Conservation (phyloP, 2,888 invertebrate species). For the Polymixis flavicincta region DNA sequence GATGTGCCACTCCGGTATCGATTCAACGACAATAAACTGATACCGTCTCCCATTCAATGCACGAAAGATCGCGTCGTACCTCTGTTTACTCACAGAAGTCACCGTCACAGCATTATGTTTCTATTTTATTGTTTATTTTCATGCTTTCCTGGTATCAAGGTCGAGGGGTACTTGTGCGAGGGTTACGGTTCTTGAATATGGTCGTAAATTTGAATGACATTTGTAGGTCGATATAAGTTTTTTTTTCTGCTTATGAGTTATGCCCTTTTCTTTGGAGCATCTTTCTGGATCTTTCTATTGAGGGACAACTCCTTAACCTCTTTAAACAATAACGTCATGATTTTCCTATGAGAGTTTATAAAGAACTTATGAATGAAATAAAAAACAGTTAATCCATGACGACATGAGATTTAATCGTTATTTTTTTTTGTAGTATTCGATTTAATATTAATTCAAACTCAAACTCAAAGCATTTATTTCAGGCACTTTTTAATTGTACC, state of each 20-base stretch:
- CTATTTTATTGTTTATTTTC: slow-evolving; percentile 59
- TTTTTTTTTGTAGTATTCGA: no score
- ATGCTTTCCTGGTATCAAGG: slow-evolving; percentile 58
- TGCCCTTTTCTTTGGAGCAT: background rate
- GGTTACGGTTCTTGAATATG: slow-evolving; percentile 10
- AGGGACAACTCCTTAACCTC: background rate
- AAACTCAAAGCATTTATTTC: no score
- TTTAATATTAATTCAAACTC: no score
- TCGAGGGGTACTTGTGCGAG: slow-evolving; percentile 25
- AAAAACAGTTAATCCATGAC: background rate
- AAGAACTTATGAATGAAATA: background rate
- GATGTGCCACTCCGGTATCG: slow-evolving; percentile 82
- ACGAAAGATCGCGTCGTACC: slow-evolving; percentile 53
- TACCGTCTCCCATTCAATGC: slow-evolving; percentile 64
- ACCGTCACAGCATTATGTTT: slow-evolving; percentile 34
- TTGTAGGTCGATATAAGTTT: slow-evolving; percentile 27
- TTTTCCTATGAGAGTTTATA: background rate
- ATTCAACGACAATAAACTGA: slow-evolving; percentile 76
- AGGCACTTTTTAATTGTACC: no score
- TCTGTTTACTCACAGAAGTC: slow-evolving; percentile 51
- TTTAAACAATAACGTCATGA: background rate
- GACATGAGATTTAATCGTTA: background rate
- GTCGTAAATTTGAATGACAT: slow-evolving; percentile 34
- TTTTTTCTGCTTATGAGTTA: background rate
- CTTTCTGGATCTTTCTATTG: background rate